Conservation (phyloP, 2,797 vertebrate species). For the Amazona finschi region DNA sequence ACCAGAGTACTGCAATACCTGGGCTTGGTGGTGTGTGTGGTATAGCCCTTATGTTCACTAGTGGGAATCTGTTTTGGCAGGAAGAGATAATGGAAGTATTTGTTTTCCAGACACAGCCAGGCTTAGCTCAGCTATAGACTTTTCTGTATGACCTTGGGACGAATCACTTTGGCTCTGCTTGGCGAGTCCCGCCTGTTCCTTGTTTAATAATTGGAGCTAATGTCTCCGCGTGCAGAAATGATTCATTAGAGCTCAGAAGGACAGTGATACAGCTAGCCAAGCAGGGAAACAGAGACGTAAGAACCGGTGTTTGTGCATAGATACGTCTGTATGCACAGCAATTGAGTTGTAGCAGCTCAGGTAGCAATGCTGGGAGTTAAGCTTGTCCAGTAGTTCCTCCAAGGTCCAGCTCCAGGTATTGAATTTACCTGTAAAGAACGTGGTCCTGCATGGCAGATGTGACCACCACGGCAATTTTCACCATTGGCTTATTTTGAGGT, state of each 20-base stretch:
- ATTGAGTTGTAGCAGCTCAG: not conserved
- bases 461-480: not conserved
- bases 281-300: not conserved
- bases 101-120: not conserved
- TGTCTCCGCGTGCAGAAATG: not conserved
- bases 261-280: not conserved
- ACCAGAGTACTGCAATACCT: not conserved
- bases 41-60: not conserved
- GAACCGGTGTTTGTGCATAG: not conserved
- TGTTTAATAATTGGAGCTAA: not conserved
- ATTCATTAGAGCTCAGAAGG: not conserved
- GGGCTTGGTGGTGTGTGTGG: not conserved
- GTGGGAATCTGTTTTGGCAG: not conserved
- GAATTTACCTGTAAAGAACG: not conserved
- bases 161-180: slow-evolving; percentile 10
- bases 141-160: slow-evolving; percentile 64
- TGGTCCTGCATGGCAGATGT: accelerated
- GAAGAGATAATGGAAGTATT: not conserved
- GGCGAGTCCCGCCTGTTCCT: not conserved
- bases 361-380: not conserved
- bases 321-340: not conserved
- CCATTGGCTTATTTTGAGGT: not conserved
- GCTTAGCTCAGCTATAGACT: slow-evolving; percentile 18
- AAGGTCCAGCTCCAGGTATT: not conserved
- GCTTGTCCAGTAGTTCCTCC: not conserved